Evolutionary conservation across 2,797 vertebrate species (phyloP).

Genomic region (Acrocephalus scirpaceus): DNA sequence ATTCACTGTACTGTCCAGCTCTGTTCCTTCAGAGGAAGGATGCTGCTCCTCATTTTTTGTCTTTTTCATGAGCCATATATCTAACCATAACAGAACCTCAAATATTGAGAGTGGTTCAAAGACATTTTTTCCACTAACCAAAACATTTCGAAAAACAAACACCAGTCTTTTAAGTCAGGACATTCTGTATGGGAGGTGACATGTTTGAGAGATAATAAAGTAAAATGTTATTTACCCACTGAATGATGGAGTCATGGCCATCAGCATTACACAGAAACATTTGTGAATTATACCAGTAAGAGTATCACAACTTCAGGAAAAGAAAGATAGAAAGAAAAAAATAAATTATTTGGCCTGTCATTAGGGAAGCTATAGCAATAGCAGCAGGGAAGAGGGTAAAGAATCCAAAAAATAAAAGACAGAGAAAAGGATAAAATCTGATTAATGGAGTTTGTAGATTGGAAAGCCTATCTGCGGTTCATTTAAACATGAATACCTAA

Average conservation of each 20-base stretch:
- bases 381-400: constrained; percentile 25
- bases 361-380: constrained; percentile 28
- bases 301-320: background rate
- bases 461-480: background rate
- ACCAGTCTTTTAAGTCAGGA: background rate
- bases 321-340: background rate
- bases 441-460: constrained; percentile 60
- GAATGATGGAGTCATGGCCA: background rate
- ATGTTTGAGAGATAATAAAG: background rate
- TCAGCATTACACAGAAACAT: background rate
- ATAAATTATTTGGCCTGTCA: constrained; percentile 8
- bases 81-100: background rate
- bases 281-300: background rate
- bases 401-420: constrained; percentile 33
- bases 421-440: constrained; percentile 44
- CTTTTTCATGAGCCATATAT: background rate
- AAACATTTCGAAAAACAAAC: background rate
- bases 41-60: background rate
- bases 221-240: background rate
- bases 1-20: background rate
- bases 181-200: background rate
- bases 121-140: background rate
- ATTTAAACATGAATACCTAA: constrained; percentile 44
- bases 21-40: background rate
- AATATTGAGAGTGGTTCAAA: background rate